A percentile compares a stretch with the other conserved stretches of the same genome.
Evolutionary conservation across 2,797 vertebrate species (phyloP).

Genomic region (Myotis myotis): DNA sequence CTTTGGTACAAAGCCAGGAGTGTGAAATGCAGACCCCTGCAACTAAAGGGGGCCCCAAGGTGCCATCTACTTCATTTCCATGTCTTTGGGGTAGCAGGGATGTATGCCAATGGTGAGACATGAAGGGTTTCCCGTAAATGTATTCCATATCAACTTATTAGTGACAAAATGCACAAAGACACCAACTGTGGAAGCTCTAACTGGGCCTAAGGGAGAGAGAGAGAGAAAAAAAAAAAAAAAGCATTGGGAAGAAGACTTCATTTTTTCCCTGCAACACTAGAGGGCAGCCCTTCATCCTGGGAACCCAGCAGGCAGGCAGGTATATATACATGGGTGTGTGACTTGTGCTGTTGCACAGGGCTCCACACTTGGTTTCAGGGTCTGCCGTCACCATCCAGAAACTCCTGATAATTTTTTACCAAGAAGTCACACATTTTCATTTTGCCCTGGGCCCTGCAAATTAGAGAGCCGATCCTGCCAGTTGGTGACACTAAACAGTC

Average conservation of each 20-base stretch:
- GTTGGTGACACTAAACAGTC: background rate
- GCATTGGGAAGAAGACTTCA: background rate
- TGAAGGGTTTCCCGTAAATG: background rate
- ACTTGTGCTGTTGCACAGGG: background rate
- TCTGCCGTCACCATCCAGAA: background rate
- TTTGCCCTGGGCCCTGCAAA: background rate
- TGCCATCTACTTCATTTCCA: background rate
- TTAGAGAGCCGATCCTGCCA: background rate
- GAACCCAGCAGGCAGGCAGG: background rate
- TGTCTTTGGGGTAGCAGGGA: background rate
- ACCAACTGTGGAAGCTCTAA: background rate
- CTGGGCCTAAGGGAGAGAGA: background rate
- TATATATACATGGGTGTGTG: background rate
- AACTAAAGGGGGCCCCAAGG: background rate
- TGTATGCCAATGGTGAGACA: background rate
- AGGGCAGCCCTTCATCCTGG: slow-evolving; percentile 63
- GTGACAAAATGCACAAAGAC: background rate
- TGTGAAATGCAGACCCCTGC: background rate
- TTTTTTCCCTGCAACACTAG: slow-evolving; percentile 44
- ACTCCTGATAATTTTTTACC: background rate
- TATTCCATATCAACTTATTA: background rate
- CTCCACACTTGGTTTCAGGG: background rate
- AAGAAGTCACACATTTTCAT: background rate
- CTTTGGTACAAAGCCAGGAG: background rate
- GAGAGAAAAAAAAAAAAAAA: accelerated